These are phyloP conservation scores for Hydroisotoma schaefferi DNA, from an alignment of 2,888 invertebrate species.

Conservation along the genomic window DNA sequence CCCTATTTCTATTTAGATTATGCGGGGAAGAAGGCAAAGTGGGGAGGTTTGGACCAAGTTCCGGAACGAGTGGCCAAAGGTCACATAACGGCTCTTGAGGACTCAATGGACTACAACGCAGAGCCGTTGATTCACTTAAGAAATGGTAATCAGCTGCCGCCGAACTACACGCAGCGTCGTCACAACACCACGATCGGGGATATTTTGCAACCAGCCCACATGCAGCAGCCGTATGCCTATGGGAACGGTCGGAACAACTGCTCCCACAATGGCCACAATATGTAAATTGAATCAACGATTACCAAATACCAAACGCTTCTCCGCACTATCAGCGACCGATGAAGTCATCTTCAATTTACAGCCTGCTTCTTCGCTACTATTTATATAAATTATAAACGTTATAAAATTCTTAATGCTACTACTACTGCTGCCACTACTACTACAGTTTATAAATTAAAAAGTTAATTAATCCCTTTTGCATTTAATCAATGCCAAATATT, in stretches of 20 bases:
- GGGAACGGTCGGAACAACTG: neutral
- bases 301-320: no score
- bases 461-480: no score
- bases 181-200: constrained; percentile 40
- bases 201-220: constrained; percentile 38
- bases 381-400: no score
- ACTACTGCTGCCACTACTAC: no score
- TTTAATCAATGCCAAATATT: no score
- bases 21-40: constrained; percentile 43
- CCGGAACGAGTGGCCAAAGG: constrained; percentile 23
- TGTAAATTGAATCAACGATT: no score
- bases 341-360: no score
- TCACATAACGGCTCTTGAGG: constrained; percentile 30
- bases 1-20: constrained; percentile 32
- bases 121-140: constrained; percentile 41
- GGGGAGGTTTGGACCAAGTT: constrained; percentile 43
- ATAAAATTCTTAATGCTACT: no score
- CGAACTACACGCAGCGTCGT: constrained; percentile 35
- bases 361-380: no score
- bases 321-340: no score
- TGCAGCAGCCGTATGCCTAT: neutral
- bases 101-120: constrained; percentile 42
- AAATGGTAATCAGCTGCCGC: constrained; percentile 33
- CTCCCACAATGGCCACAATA: neutral
- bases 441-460: no score